phyloP scores from a whole-genome alignment of 2,113 vertebrate genomes.

The Indicator maculatus region DNA sequence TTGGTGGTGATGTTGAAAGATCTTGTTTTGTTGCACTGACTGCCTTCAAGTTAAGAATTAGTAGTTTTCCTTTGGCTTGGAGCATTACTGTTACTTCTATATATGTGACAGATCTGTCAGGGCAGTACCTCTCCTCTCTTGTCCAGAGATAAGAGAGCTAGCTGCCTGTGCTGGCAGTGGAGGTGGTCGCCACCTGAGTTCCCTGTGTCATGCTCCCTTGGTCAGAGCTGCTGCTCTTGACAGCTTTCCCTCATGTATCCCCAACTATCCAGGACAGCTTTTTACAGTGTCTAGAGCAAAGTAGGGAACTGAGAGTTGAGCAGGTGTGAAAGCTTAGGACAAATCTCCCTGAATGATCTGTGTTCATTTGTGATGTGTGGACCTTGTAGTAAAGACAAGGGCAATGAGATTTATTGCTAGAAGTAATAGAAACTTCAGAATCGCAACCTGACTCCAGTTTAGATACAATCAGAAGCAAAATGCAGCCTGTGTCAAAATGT shows the following conservation, averaged over 20 bases:
- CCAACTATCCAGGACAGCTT: neutral
- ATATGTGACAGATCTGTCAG: neutral
- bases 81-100: neutral
- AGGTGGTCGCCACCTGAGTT: neutral
- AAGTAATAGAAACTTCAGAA: neutral
- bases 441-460: neutral
- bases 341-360: neutral
- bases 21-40: neutral
- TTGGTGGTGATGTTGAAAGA: neutral
- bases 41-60: neutral
- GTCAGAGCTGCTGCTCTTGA: neutral
- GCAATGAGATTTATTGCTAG: slow-evolving; percentile 21
- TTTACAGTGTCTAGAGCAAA: neutral
- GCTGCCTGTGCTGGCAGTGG: neutral
- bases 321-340: neutral
- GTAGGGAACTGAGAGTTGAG: neutral
- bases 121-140: neutral
- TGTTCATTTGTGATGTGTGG: neutral
- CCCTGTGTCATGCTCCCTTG: neutral
- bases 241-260: neutral
- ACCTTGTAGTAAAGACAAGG: neutral
- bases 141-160: neutral
- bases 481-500: neutral
- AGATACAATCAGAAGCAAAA: neutral
- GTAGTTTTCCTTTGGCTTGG: neutral